Evolutionary conservation across 2,113 vertebrate species (phyloP).

Genomic region (Notiomystis cincta): DNA sequence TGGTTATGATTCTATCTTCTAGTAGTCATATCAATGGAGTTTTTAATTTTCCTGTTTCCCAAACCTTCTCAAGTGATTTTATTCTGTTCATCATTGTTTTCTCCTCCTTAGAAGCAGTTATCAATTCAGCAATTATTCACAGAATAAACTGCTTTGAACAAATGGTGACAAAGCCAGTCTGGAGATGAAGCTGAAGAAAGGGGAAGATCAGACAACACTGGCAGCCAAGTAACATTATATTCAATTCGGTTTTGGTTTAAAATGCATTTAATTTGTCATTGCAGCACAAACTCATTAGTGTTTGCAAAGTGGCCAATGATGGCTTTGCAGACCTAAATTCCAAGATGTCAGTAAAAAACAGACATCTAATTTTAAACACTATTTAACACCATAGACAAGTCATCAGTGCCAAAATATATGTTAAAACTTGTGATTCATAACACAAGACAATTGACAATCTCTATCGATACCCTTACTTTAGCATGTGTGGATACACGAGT

Average conservation of each 20-base stretch:
- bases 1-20: not conserved
- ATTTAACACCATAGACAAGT: not conserved
- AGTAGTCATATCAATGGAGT: rapidly evolving
- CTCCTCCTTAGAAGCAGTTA: not conserved
- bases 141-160: not conserved
- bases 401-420: not conserved
- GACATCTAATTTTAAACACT: not conserved
- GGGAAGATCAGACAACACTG: not conserved
- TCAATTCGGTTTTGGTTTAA: not conserved
- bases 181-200: not conserved
- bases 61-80: not conserved
- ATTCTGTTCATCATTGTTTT: not conserved
- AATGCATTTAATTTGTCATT: not conserved
- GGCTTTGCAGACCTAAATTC: not conserved
- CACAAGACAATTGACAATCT: not conserved
- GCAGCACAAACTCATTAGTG: not conserved
- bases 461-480: not conserved
- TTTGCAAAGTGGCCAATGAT: not conserved
- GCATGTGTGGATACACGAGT: not conserved
- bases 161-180: not conserved
- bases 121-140: not conserved
- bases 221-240: not conserved
- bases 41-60: not conserved
- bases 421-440: not conserved
- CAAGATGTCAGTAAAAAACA: not conserved